Evolutionary conservation across 1,140 invertebrate species (phyloP).

Genomic region (Lamellibrachia luymesi): DNA sequence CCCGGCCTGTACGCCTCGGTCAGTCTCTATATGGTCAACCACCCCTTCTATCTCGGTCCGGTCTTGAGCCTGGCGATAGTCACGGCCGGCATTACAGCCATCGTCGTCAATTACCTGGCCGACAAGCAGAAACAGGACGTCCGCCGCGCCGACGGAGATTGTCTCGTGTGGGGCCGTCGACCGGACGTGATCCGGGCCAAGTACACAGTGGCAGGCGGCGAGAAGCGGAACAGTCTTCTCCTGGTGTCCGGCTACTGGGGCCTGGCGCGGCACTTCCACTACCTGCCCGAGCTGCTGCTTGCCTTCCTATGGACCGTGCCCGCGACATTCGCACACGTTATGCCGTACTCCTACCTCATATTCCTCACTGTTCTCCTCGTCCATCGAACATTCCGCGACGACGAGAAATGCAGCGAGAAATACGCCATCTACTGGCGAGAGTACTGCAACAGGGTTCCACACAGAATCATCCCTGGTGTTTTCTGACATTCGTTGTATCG

Average conservation of each 20-base stretch:
- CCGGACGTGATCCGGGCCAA: slow-evolving; percentile 57
- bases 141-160: slow-evolving; percentile 53
- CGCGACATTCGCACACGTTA: slow-evolving; percentile 53
- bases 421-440: slow-evolving; percentile 64
- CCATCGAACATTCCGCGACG: slow-evolving; percentile 62
- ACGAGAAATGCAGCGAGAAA: slow-evolving; percentile 63
- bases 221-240: slow-evolving; percentile 54
- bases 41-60: slow-evolving; percentile 49
- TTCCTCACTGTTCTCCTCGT: slow-evolving; percentile 61
- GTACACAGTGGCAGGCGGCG: slow-evolving; percentile 47
- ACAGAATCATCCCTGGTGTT: slow-evolving; percentile 63
- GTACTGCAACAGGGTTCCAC: slow-evolving; percentile 62
- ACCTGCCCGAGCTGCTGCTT: slow-evolving; percentile 63
- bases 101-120: slow-evolving; percentile 61
- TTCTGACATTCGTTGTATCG: slow-evolving; percentile 51
- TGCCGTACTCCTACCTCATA: slow-evolving; percentile 62
- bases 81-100: slow-evolving; percentile 53
- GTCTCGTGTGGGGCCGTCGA: slow-evolving; percentile 59
- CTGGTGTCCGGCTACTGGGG: slow-evolving; percentile 66
- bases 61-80: slow-evolving; percentile 49
- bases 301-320: slow-evolving; percentile 62
- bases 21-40: slow-evolving; percentile 61
- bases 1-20: slow-evolving; percentile 63
- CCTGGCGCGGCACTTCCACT: slow-evolving; percentile 65
- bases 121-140: slow-evolving; percentile 61